Conservation (phyloP, 2,888 invertebrate genomes). For the Erebia epiphron region DNA sequence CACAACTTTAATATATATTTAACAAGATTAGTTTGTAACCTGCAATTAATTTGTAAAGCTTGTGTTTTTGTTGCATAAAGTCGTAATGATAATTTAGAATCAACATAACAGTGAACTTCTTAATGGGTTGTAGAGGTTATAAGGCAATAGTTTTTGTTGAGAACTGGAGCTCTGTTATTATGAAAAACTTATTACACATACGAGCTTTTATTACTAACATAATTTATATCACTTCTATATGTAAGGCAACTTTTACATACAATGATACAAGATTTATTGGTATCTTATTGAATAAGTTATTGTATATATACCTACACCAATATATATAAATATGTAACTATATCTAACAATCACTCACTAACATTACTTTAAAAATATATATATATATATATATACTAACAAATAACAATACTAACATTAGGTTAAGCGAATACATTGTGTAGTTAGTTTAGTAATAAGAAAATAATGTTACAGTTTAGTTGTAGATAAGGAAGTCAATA, state of each 20-base stretch:
- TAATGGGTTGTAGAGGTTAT: constrained; percentile 27
- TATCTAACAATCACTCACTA: too few species aligned
- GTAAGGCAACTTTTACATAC: constrained; percentile 6
- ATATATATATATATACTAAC: too few species aligned
- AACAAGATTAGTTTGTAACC: constrained; percentile 28
- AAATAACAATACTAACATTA: too few species aligned
- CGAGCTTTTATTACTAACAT: constrained; percentile 18
- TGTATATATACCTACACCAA: too few species aligned
- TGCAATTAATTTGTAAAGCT: constrained; percentile 24
- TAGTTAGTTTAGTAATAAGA: too few species aligned
- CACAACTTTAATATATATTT: constrained; percentile 35
- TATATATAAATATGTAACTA: too few species aligned
- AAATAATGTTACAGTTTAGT: too few species aligned
- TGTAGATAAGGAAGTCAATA: too few species aligned
- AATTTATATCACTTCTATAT: constrained; percentile 3
- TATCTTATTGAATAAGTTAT: constrained; percentile 8
- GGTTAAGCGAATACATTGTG: too few species aligned
- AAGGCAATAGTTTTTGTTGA: constrained; percentile 22
- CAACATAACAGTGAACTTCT: constrained; percentile 24
- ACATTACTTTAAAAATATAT: too few species aligned
- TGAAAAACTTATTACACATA: not conserved
- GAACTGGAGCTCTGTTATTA: constrained; percentile 23
- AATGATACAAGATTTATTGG: not conserved
- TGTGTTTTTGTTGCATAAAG: constrained; percentile 9
- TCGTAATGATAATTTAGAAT: constrained; percentile 23